Percentiles rank a stretch among this genome's conserved stretches.
phyloP scores from a whole-genome alignment of 2,888 invertebrate genomes.

The Gari tellinella region DNA sequence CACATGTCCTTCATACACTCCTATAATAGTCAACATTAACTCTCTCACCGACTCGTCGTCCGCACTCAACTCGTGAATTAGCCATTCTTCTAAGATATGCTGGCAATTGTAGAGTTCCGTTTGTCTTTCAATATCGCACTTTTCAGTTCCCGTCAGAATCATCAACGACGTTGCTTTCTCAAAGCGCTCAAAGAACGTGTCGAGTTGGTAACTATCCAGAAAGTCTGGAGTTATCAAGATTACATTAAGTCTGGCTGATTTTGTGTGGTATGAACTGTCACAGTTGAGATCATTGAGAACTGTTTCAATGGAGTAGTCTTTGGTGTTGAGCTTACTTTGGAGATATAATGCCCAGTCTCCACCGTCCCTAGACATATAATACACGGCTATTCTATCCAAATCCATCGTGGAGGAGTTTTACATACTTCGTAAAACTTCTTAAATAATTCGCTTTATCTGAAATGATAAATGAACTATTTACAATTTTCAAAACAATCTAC shows the following conservation, averaged over 20 bases:
- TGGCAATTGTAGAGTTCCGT: conserved; percentile 11
- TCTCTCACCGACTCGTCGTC: conserved; percentile 41
- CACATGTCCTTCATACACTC: conserved; percentile 31
- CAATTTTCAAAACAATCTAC: too few species aligned
- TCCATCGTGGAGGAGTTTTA: too few species aligned
- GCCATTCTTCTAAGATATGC: conserved; percentile 26
- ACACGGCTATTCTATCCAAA: too few species aligned
- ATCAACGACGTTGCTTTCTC: conserved; percentile 25
- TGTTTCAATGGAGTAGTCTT: conserved; percentile 40
- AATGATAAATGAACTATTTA: too few species aligned
- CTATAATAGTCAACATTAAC: conserved; percentile 34
- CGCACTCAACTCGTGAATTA: conserved; percentile 21
- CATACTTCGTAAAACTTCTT: too few species aligned
- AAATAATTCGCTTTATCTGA: too few species aligned
- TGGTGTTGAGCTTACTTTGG: conserved; percentile 23
- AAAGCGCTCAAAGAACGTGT: conserved; percentile 7
- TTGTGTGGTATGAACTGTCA: background rate
- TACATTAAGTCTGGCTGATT: conserved; percentile 37
- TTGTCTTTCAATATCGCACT: conserved; percentile 25
- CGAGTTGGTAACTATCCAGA: conserved; percentile 34
- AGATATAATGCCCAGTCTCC: conserved; percentile 48
- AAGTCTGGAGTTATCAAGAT: conserved; percentile 55
- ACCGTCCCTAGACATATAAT: conserved; percentile 26
- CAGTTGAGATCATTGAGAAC: conserved; percentile 24
- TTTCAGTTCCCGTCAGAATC: conserved; percentile 43